Percentiles rank a stretch among this genome's conserved stretches.
Conservation (phyloP, 2,888 invertebrate species). For the Synergus itoensis region DNA sequence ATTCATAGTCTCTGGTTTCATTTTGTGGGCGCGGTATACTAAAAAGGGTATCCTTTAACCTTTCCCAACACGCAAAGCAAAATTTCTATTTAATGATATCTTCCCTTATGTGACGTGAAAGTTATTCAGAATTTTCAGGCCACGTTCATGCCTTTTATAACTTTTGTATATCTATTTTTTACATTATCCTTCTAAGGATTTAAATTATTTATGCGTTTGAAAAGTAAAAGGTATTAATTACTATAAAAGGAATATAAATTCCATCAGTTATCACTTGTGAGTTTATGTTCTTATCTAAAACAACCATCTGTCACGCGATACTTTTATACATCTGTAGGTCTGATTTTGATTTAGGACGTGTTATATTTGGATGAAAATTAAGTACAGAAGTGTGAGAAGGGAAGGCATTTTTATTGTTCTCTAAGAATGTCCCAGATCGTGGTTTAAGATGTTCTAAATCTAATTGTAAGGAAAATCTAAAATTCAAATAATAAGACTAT, state of each 20-base stretch:
- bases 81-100: background rate
- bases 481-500: too few relatives aligned
- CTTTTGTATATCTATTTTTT: background rate
- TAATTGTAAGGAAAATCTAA: too few relatives aligned
- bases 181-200: background rate
- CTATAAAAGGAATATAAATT: background rate
- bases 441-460: background rate
- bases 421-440: background rate
- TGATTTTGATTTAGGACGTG: background rate
- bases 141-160: background rate
- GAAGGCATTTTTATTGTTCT: background rate
- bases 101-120: background rate
- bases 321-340: background rate
- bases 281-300: background rate
- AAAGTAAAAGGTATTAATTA: background rate
- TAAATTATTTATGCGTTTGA: background rate
- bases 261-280: background rate
- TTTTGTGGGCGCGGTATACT: conserved; percentile 8
- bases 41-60: conserved; percentile 26
- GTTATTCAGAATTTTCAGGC: background rate
- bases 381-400: background rate
- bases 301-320: conserved; percentile 9
- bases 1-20: conserved; percentile 29
- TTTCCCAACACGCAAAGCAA: conserved; percentile 18
- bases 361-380: background rate